Base-by-base conservation (phyloP, 2,888 invertebrate genomes). In the Spialia ferax region DNA sequence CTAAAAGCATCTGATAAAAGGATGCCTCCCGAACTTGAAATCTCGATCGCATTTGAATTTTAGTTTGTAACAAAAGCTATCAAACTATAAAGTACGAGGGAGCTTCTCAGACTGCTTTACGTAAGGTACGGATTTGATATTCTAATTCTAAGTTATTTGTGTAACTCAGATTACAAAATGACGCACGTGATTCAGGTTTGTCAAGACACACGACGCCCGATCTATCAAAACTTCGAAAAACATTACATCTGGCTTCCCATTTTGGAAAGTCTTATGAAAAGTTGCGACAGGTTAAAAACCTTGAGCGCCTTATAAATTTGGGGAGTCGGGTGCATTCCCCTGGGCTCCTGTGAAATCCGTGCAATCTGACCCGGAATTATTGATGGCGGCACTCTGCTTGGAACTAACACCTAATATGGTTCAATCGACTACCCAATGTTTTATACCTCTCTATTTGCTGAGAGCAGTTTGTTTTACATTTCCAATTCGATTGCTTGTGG, bases 361-460 rank as follows among this genome's bases (percentile, higher is more conserved):
- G 75, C 62, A 68, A 75, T 78, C 76, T 74, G 80, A 74, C 71
- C 68, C 70, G 70, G 85, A 86, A 87, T 87, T 84, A 86, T 87
- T 86, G 81, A 87, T 85, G 84, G 62, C 35, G 22, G 38, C 50
- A 29, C 60, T 61, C 68, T 77, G 70, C 45, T 22, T 38, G 56
- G 62, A 56, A 61, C 61, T 56, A 67, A 67, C 67, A 62, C 61
- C 66, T 67, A 67, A 67, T 67, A 67, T 54, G 38, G 65, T 60
- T 59, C 60, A 54, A 60, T 61, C 54, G 42, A 55, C 22, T 61
- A 35, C 32, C 18, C 18, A 67, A 62, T 26, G 61, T 67, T 62
- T 48, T 62, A 66, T 61, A 15, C 13, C 50, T 54, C 50, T 54
- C 13, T 61, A 42, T 15, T 32, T 59, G 50, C 20, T 26, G 20